phyloP scores from a whole-genome alignment of 2,797 vertebrate species.

The Halcyon leucocephala region DNA sequence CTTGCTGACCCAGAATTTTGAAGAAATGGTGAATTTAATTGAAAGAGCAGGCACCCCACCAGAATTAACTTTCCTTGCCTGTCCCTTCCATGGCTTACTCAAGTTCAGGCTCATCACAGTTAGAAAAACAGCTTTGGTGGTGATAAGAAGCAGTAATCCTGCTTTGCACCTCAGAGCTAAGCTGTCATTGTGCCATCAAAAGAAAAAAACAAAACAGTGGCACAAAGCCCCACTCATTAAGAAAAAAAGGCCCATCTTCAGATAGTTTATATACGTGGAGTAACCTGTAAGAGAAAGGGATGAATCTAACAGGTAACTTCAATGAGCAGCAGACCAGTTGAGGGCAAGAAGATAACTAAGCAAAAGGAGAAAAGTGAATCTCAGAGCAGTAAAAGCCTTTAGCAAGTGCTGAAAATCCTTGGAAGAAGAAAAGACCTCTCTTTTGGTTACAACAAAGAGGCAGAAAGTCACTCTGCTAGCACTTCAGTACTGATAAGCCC shows the following conservation, averaged over 20 bases:
- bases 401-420: neutral
- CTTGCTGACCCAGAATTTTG: neutral
- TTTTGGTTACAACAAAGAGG: neutral
- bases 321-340: neutral
- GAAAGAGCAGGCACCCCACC: neutral
- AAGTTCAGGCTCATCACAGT: neutral
- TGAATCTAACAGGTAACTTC: neutral
- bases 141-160: conserved; percentile 14
- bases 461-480: neutral
- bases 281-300: neutral
- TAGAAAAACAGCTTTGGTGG: conserved; percentile 21
- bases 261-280: neutral
- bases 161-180: neutral
- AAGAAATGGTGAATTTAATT: neutral
- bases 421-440: neutral
- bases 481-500: neutral
- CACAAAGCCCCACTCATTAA: neutral
- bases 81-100: neutral
- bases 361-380: neutral
- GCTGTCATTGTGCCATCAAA: neutral
- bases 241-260: neutral
- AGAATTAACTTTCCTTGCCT: neutral
- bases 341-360: neutral
- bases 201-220: neutral
- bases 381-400: neutral